Evolutionary conservation across 2,888 invertebrate species (phyloP).

Genomic region (Caenorhabditis virilis): DNA sequence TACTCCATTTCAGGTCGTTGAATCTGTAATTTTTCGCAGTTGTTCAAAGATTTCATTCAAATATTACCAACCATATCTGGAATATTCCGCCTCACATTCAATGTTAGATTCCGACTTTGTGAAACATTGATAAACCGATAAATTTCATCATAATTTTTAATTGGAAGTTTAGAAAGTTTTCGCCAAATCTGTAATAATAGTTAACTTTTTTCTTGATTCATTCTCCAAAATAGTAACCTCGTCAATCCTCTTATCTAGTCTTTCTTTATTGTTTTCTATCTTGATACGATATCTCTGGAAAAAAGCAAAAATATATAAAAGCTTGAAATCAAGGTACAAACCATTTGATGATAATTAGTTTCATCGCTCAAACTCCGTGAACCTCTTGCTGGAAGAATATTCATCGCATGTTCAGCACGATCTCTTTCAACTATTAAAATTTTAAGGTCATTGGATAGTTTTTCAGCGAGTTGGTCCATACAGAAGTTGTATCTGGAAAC

Average conservation of each 20-base stretch:
- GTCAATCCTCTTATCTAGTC: constrained; percentile 39
- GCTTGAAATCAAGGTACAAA: not conserved
- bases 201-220: not conserved
- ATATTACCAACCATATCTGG: too few relatives aligned
- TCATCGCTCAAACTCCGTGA: constrained; percentile 29
- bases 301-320: not conserved
- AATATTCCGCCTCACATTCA: constrained; percentile 21
- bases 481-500: constrained; percentile 25
- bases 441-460: constrained; percentile 32
- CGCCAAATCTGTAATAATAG: constrained; percentile 3
- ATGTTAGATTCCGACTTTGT: constrained; percentile 18
- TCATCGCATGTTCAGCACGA: constrained; percentile 30
- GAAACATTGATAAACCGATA: constrained; percentile 26
- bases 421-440: constrained; percentile 42
- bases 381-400: constrained; percentile 17
- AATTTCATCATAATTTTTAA: not conserved
- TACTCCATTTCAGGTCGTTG: too few relatives aligned
- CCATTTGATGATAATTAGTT: constrained; percentile 35
- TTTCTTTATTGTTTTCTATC: constrained; percentile 41
- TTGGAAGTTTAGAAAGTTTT: not conserved
- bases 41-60: too few relatives aligned
- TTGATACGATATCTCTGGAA: constrained; percentile 43
- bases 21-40: too few relatives aligned
- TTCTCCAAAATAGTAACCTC: constrained; percentile 4
- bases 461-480: constrained; percentile 24